Base-by-base conservation (phyloP, 2,888 invertebrate species). In the Tiliacea citrago region DNA sequence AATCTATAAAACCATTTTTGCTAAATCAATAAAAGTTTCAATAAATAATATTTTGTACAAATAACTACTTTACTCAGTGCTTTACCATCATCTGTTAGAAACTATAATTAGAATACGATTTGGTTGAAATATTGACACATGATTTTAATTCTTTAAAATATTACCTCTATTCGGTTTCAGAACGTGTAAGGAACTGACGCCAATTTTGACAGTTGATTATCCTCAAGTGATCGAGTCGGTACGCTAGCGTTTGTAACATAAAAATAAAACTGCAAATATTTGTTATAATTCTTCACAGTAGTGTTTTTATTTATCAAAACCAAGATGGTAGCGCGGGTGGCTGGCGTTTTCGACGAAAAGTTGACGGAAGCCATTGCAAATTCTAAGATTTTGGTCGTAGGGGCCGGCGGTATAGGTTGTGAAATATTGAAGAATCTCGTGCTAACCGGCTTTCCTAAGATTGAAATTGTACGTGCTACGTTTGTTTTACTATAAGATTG, bases 331-430 rank as follows among this genome's bases (percentile, higher is more conserved):
- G 97, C 97, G 71, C 94, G 97, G 82, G 96, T 98, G 86, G 96
- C 97, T 84, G 97, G 98, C 81, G 97, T 98, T 88, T 97, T 98
- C 73, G 97, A 97, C 75, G 96, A 97, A 79, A 97, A 97, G 89
- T 93, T 98, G 81, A 97, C 97, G 81, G 97, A 97, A 88, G 96
- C 97, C 66, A 97, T 98, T 79, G 96, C 97, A 42, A 96, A 97
- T 85, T 97, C 98, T 18, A 98, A 98, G 95, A 96, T 99, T 68
- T 96, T 99, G 80, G 98, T 99, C 24, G 98, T 99, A 45, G 99
- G 99, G 72, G 99, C 99, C 89, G 99, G 99, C 84, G 99, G 99
- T 76, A 99, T 99, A 90, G 99, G 99, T 83, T 99, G 99, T 96
- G 99, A 99, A 96, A 97, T 99, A 86, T 96, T 99, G 57, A 99